Conservation (phyloP, 2,888 invertebrate species). For the Drosophila tripunctata region DNA sequence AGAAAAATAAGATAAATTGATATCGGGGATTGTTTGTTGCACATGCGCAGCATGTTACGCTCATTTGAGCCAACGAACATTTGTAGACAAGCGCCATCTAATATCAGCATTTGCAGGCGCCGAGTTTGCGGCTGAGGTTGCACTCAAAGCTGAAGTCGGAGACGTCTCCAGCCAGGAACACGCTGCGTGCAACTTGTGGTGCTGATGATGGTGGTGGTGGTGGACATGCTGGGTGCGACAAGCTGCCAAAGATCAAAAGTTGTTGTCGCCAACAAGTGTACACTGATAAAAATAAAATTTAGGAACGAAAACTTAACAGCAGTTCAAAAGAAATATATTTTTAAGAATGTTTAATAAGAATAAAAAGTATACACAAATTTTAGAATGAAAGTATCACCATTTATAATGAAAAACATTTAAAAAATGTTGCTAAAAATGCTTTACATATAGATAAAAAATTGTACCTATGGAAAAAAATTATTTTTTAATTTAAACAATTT, state of each 20-base stretch:
- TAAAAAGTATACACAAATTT: no score
- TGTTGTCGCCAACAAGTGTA: conserved; percentile 27
- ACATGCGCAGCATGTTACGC: conserved; percentile 34
- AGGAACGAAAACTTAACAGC: background rate
- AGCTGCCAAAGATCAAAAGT: conserved; percentile 53
- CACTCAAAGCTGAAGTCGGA: conserved; percentile 11
- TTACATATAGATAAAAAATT: no score
- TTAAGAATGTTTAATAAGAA: no score
- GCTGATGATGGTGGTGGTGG: no score
- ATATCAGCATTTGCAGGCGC: conserved; percentile 32
- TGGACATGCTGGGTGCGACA: conserved; percentile 55
- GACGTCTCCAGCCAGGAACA: conserved; percentile 50
- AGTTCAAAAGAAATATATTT: background rate
- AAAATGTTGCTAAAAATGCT: no score
- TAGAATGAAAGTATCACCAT: no score
- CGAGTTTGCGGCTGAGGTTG: conserved; percentile 13
- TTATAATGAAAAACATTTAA: no score
- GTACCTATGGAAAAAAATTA: no score
- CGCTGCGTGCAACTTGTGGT: conserved; percentile 49
- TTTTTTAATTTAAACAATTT: no score
- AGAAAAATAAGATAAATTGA: conserved; percentile 3
- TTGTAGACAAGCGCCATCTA: conserved; percentile 69
- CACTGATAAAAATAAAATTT: background rate
- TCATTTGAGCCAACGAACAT: conserved; percentile 50
- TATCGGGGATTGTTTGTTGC: conserved; percentile 19